Evolutionary conservation across 2,797 vertebrate species (phyloP).

Genomic region (Takifugu rubripes): DNA sequence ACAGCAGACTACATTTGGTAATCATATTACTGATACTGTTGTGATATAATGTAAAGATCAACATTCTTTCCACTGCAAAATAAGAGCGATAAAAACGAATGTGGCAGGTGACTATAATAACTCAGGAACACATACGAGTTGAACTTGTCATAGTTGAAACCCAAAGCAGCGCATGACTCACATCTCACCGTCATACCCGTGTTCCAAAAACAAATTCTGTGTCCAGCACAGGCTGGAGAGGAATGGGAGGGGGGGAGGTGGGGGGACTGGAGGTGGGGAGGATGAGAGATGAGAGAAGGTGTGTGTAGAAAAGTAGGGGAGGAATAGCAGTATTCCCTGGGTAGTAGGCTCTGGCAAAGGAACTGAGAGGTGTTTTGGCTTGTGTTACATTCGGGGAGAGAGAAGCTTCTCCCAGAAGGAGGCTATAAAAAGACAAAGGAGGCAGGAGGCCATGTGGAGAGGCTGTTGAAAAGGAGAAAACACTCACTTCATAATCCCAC

Average conservation of each 20-base stretch:
- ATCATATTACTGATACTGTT: slow-evolving; percentile 23
- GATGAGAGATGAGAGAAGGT: slow-evolving; percentile 63
- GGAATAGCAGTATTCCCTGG: slow-evolving; percentile 74
- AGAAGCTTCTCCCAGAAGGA: slow-evolving; percentile 74
- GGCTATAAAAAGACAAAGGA: slow-evolving; percentile 84
- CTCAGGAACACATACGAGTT: slow-evolving; percentile 38
- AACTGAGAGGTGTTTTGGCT: slow-evolving; percentile 82
- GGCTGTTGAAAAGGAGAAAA: slow-evolving; percentile 78
- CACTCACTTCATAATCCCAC: slow-evolving; percentile 76
- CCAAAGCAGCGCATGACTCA: slow-evolving; percentile 47
- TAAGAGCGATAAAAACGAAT: slow-evolving; percentile 39
- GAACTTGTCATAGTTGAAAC: slow-evolving; percentile 45
- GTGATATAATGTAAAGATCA: slow-evolving; percentile 35
- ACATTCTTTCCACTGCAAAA: slow-evolving; percentile 23
- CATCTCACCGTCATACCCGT: slow-evolving; percentile 32
- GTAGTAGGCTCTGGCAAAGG: slow-evolving; percentile 73
- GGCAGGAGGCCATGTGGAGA: slow-evolving; percentile 79
- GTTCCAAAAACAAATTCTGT: slow-evolving; percentile 49
- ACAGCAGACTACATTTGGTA: slow-evolving; percentile 3
- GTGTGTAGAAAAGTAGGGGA: slow-evolving; percentile 68
- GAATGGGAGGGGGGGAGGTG: slow-evolving; percentile 28
- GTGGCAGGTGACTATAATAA: slow-evolving; percentile 49
- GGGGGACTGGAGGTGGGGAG: slow-evolving; percentile 26
- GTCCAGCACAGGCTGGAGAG: slow-evolving; percentile 46
- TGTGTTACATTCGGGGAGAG: slow-evolving; percentile 74